phyloP scores from a whole-genome alignment of 30 jellyfish, hydroid and myxozoan genomes.

The Sanderia malayensis region DNA sequence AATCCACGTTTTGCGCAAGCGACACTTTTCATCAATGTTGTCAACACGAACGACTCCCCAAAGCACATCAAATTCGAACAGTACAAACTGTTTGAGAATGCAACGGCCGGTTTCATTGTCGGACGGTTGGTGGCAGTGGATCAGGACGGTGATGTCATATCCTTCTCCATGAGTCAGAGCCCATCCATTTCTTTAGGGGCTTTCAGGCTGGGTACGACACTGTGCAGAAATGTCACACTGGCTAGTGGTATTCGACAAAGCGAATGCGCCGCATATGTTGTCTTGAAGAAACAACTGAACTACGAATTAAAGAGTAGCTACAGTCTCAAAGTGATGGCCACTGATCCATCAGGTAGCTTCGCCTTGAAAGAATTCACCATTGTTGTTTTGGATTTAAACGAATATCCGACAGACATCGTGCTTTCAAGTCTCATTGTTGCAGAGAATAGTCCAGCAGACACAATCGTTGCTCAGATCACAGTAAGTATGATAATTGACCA shows the following conservation, averaged over 20 bases:
- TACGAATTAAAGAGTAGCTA: constrained; percentile 51
- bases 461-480: constrained; percentile 57
- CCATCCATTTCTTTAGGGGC: constrained; percentile 21
- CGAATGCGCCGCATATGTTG: constrained; percentile 26
- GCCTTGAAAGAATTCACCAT: constrained; percentile 17
- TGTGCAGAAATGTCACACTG: constrained; percentile 20
- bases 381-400: constrained; percentile 49
- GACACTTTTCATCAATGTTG: constrained; percentile 23
- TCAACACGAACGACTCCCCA: constrained; percentile 62
- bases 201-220: constrained; percentile 28
- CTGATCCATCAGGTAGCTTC: constrained; percentile 47
- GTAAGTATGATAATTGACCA: constrained; percentile 5
- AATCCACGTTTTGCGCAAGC: constrained; percentile 42
- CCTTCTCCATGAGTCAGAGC: constrained; percentile 44
- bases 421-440: constrained; percentile 26
- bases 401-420: constrained; percentile 47
- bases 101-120: constrained; percentile 46
- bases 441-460: constrained; percentile 50
- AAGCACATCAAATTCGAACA: constrained; percentile 29
- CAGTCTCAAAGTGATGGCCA: constrained; percentile 26
- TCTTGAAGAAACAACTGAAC: constrained; percentile 20
- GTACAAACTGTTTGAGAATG: constrained; percentile 48
- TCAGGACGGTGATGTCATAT: constrained; percentile 52
- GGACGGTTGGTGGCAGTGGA: constrained; percentile 70
- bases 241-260: constrained; percentile 23